Conservation (phyloP, 1,140 invertebrate species). For the Listronotus bonariensis region DNA sequence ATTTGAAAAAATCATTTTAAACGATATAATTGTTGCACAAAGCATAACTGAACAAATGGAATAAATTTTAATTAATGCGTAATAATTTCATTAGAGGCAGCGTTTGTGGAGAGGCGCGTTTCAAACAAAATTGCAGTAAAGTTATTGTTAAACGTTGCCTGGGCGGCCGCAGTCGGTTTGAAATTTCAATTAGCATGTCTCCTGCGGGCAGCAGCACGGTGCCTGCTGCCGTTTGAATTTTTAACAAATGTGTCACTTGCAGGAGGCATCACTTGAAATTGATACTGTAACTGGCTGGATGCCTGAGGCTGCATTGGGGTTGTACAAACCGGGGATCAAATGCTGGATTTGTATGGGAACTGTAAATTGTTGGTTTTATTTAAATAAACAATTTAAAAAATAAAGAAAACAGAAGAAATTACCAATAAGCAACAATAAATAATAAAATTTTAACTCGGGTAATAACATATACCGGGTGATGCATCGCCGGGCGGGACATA, state of each 20-base stretch:
- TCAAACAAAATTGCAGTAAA: conserved; percentile 44
- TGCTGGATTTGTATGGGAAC: too few relatives aligned
- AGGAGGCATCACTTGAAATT: conserved; percentile 41
- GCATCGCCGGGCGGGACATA: too few relatives aligned
- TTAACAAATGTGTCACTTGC: conserved; percentile 55
- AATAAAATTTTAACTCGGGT: too few relatives aligned
- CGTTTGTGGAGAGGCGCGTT: conserved; percentile 38
- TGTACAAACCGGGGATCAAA: too few relatives aligned
- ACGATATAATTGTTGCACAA: conserved; percentile 34
- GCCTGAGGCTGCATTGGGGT: conserved; percentile 11
- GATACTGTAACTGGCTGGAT: conserved; percentile 41
- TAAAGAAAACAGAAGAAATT: too few relatives aligned
- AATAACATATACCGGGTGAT: too few relatives aligned
- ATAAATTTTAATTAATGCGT: conserved; percentile 55
- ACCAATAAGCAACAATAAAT: too few relatives aligned
- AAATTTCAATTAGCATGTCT: conserved; percentile 50
- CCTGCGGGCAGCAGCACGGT: conserved; percentile 29
- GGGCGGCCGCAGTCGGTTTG: conserved; percentile 24
- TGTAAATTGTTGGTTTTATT: too few relatives aligned
- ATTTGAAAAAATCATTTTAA: conserved; percentile 24
- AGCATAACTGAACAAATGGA: conserved; percentile 49
- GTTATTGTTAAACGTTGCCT: conserved; percentile 32
- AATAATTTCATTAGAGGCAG: conserved; percentile 52
- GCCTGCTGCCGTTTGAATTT: conserved; percentile 45
- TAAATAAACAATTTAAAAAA: too few relatives aligned